Evolutionary conservation across 2,113 vertebrate species (phyloP).

Genomic region (Orthonyx spaldingii): DNA sequence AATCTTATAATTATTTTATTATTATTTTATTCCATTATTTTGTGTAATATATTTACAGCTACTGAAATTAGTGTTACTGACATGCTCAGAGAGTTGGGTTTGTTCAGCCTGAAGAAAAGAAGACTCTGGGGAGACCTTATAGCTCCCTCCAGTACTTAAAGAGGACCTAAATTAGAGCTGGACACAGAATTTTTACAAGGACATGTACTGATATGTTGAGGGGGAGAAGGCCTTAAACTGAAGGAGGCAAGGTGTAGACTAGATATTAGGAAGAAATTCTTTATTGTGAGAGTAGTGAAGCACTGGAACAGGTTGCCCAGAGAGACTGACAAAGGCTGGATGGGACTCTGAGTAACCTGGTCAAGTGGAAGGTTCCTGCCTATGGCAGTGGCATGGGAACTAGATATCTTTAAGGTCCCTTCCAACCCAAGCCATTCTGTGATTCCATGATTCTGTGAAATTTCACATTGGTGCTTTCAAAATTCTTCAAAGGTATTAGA

Average conservation of each 20-base stretch:
- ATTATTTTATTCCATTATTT: background rate
- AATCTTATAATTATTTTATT: background rate
- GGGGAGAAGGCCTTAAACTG: background rate
- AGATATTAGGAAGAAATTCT: background rate
- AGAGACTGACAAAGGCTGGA: background rate
- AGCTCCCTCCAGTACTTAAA: background rate
- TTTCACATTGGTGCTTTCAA: background rate
- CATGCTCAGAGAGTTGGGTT: background rate
- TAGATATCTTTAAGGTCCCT: background rate
- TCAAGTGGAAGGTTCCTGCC: background rate
- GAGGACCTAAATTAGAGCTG: background rate
- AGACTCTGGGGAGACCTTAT: background rate
- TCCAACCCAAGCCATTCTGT: background rate
- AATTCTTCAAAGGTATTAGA: background rate
- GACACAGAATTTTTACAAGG: background rate
- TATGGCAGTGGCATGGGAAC: background rate
- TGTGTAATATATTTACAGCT: background rate
- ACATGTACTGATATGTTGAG: background rate
- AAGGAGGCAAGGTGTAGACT: background rate
- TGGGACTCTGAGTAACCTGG: too few relatives aligned
- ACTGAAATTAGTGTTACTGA: background rate
- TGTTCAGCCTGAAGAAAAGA: background rate
- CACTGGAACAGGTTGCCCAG: background rate
- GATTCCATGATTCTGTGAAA: background rate
- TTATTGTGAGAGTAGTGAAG: background rate